Percentiles rank a stretch among this genome's conserved stretches.
Conservation (phyloP, 2,797 vertebrate genomes). For the Lateolabrax maculatus region DNA sequence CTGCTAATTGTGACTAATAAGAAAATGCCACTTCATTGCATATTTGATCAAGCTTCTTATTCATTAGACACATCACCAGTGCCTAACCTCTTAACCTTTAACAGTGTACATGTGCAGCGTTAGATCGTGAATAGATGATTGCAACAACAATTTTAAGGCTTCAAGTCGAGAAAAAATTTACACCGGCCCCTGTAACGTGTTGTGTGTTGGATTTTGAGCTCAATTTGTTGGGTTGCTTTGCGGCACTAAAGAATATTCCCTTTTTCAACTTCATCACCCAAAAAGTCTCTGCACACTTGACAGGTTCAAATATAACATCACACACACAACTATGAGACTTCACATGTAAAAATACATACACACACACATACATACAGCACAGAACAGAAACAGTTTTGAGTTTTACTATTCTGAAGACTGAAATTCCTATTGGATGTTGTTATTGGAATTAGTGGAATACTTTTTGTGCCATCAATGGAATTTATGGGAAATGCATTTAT, state of each 20-base stretch:
- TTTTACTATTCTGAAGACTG: not conserved
- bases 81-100: not conserved
- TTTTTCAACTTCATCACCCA: too few relatives aligned
- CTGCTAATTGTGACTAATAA: conserved; percentile 66
- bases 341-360: too few relatives aligned
- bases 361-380: not conserved
- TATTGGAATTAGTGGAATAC: too few relatives aligned
- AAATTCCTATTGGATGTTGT: not conserved
- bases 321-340: too few relatives aligned
- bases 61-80: conserved; percentile 33
- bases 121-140: conserved; percentile 1
- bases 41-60: conserved; percentile 53
- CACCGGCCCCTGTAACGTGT: not conserved
- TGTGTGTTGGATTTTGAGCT: fast-evolving
- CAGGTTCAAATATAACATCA: too few relatives aligned
- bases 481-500: not conserved
- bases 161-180: not conserved
- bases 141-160: conserved; percentile 5
- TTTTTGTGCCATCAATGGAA: not conserved
- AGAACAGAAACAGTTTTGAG: not conserved
- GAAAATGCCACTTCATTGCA: conserved; percentile 67
- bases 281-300: too few relatives aligned
- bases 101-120: not conserved
- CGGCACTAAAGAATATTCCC: too few relatives aligned
- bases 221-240: not conserved